phyloP scores from a whole-genome alignment of 2,113 vertebrate genomes.

The Hyperopisus bebe region DNA sequence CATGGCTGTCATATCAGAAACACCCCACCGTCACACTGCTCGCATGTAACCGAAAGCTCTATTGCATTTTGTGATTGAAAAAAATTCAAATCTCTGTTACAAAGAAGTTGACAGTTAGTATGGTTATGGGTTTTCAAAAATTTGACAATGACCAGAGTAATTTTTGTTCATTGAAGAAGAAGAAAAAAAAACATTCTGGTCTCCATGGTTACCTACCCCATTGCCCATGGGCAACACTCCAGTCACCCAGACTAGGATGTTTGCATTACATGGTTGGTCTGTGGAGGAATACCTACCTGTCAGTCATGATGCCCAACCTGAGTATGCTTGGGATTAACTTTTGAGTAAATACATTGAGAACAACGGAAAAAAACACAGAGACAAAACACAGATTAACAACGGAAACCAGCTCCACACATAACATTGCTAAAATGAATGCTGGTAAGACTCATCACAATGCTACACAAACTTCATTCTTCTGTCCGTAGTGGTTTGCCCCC shows the following conservation, averaged over 20 bases:
- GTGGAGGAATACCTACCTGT: conserved; percentile 17
- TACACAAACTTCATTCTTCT: neutral
- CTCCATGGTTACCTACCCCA: neutral
- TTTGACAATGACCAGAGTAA: neutral
- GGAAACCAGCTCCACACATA: neutral
- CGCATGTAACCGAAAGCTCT: neutral
- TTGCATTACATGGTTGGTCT: conserved; percentile 4
- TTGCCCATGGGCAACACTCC: neutral
- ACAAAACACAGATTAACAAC: neutral
- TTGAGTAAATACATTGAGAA: neutral
- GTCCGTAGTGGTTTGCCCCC: neutral
- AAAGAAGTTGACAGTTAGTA: neutral
- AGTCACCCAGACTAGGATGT: neutral
- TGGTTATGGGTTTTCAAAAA: neutral
- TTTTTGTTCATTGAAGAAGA: neutral
- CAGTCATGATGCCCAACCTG: conserved; percentile 3
- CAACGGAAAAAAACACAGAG: no score
- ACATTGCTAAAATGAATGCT: neutral
- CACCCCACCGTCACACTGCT: neutral
- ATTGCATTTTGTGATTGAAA: neutral
- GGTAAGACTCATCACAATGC: neutral
- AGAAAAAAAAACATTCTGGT: neutral
- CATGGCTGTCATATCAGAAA: neutral
- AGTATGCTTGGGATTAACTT: neutral
- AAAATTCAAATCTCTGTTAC: neutral